These are phyloP conservation scores for Notolabrus celidotus DNA, from an alignment of 2,797 vertebrate species.

Conservation along the genomic window DNA sequence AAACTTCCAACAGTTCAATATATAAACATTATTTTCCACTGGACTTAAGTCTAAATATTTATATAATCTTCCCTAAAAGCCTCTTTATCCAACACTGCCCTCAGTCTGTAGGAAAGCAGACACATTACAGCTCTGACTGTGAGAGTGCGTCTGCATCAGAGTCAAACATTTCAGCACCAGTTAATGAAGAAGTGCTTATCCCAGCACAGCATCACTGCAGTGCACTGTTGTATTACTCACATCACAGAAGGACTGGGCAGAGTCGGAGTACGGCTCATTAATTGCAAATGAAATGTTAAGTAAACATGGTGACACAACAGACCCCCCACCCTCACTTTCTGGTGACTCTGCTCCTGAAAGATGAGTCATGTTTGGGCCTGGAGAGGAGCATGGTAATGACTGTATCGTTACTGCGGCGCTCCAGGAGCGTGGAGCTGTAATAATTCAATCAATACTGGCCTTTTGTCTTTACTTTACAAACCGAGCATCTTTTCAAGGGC, in stretches of 20 bases:
- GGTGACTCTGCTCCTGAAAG: conserved; percentile 29
- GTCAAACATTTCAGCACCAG: conserved; percentile 45
- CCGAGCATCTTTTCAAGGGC: conserved; percentile 65
- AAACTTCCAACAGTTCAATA: conserved; percentile 18
- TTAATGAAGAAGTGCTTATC: conserved; percentile 40
- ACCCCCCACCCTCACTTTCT: conserved; percentile 30
- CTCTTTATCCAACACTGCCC: conserved; percentile 24
- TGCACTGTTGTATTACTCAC: conserved; percentile 4
- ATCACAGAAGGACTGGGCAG: conserved; percentile 26
- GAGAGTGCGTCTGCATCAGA: conserved; percentile 21
- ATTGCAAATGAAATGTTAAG: conserved; percentile 62
- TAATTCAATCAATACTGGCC: conserved; percentile 63
- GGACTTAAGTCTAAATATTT: conserved; percentile 22
- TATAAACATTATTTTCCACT: neutral
- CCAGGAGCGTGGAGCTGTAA: conserved; percentile 32
- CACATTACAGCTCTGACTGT: conserved; percentile 9
- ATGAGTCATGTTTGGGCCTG: conserved; percentile 53
- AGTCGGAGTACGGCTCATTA: conserved; percentile 41
- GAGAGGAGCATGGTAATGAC: conserved; percentile 54
- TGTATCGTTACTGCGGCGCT: conserved; percentile 39
- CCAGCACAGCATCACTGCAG: conserved; percentile 1
- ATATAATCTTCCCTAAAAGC: conserved; percentile 31
- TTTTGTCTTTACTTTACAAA: conserved; percentile 69
- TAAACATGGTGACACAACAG: conserved; percentile 41
- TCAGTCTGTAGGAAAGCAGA: conserved; percentile 26